phyloP scores from a whole-genome alignment of 2,797 vertebrate genomes.

The Euthynnus affinis region DNA sequence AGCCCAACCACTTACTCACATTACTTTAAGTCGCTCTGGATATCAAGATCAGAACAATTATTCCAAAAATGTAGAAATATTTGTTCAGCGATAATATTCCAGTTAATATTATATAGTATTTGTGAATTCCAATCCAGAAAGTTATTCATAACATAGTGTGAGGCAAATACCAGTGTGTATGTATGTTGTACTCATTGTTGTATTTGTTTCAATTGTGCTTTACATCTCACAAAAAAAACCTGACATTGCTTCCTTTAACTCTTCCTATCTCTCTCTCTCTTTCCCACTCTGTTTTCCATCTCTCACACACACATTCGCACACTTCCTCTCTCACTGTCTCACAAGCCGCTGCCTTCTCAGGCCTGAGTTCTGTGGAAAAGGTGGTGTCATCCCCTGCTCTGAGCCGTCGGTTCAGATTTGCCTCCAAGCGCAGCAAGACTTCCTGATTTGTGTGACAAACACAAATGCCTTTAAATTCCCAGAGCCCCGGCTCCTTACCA shows the following conservation, averaged over 20 bases:
- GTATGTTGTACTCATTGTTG: constrained; percentile 4
- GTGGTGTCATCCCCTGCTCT: constrained; percentile 71
- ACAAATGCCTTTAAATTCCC: constrained; percentile 87
- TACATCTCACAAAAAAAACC: constrained; percentile 25
- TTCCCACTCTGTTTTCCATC: constrained; percentile 12
- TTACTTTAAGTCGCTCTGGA: neutral
- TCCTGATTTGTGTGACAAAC: constrained; percentile 86
- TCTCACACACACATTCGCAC: neutral
- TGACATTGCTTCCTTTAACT: constrained; percentile 24
- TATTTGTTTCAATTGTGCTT: constrained; percentile 34
- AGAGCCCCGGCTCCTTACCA: constrained; percentile 78
- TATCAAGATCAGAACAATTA: neutral
- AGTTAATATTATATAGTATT: constrained; percentile 13
- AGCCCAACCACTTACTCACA: neutral
- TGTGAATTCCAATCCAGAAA: constrained; percentile 22
- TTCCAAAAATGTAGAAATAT: constrained; percentile 14
- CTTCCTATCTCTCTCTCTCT: constrained; percentile 7
- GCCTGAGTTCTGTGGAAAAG: constrained; percentile 53
- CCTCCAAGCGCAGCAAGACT: constrained; percentile 66
- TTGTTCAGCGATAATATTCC: constrained; percentile 19
- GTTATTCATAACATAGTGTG: neutral
- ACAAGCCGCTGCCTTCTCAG: constrained; percentile 36
- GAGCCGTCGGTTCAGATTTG: constrained; percentile 76
- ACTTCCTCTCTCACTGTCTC: constrained; percentile 20
- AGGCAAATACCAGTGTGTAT: neutral